Conservation (phyloP, 1,140 invertebrate species). For the Bemisia tabaci region DNA sequence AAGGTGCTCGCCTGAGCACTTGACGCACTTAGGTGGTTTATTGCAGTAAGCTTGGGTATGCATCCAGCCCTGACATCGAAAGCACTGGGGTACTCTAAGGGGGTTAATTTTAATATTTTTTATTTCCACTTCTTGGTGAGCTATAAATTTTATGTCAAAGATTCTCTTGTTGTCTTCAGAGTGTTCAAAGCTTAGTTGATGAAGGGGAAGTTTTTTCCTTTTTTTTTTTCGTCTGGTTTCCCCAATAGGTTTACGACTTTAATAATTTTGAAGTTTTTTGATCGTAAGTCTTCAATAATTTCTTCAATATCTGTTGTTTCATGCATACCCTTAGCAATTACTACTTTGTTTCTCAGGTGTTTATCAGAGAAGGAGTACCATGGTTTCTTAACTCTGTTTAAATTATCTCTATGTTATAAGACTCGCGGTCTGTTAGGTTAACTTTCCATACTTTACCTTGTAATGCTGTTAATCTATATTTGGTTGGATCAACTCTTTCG, state of each 20-base stretch:
- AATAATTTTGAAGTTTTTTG: background rate
- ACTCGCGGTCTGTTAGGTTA: background rate
- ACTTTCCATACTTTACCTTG: background rate
- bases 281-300: background rate
- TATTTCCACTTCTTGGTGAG: background rate
- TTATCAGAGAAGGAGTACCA: background rate
- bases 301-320: background rate
- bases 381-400: background rate
- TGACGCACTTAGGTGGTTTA: background rate
- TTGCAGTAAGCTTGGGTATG: background rate
- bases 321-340: background rate
- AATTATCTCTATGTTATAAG: background rate
- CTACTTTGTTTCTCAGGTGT: background rate
- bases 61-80: background rate
- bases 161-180: background rate
- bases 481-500: too few relatives aligned
- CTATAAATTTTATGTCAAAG: background rate
- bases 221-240: background rate
- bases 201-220: background rate
- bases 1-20: background rate
- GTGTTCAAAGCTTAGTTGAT: background rate
- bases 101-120: background rate
- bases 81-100: background rate
- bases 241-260: background rate
- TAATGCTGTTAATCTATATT: too few relatives aligned